Evolutionary conservation across 2,888 invertebrate genomes (phyloP).

Genomic region (Rhodophaea formosa): DNA sequence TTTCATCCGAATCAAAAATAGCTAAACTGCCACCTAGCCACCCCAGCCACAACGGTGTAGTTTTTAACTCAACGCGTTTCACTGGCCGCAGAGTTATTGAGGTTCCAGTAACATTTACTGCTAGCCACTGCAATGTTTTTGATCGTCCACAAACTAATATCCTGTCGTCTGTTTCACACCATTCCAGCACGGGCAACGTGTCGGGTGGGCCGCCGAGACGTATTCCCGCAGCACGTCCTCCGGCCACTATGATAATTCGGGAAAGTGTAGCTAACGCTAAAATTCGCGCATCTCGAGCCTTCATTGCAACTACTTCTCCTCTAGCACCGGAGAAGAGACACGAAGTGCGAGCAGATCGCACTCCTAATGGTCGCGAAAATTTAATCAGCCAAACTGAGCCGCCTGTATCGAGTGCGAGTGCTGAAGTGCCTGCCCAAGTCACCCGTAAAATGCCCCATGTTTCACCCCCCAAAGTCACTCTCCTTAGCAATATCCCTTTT

Average conservation of each 20-base stretch:
- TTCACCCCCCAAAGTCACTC: conserved; percentile 73
- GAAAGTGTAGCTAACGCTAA: conserved; percentile 97
- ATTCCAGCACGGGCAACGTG: conserved; percentile 93
- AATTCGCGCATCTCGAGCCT: conserved; percentile 77
- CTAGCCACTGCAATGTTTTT: conserved; percentile 91
- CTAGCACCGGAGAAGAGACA: conserved; percentile 98
- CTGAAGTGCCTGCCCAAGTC: conserved; percentile 72
- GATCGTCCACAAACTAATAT: conserved; percentile 95
- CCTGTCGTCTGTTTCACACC: conserved; percentile 88
- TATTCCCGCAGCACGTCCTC: conserved; percentile 64
- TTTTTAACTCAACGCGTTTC: conserved; percentile 85
- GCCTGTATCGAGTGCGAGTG: conserved; percentile 89
- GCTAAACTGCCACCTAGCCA: conserved; percentile 90
- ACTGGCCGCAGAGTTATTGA: conserved; percentile 80
- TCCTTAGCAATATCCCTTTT: conserved; percentile 77
- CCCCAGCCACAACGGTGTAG: conserved; percentile 85
- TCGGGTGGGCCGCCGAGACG: conserved; percentile 87
- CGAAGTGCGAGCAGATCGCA: conserved; percentile 92
- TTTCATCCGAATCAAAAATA: conserved; percentile 92
- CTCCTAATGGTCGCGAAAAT: conserved; percentile 93
- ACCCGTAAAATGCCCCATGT: conserved; percentile 72
- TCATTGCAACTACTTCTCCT: conserved; percentile 87
- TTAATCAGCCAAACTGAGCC: conserved; percentile 97
- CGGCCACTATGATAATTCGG: conserved; percentile 84
- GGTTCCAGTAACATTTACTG: conserved; percentile 79